Percentiles rank a stretch among this genome's conserved stretches.
Evolutionary conservation across 1,140 invertebrate genomes (phyloP).

Genomic region (Micrasema longulum): DNA sequence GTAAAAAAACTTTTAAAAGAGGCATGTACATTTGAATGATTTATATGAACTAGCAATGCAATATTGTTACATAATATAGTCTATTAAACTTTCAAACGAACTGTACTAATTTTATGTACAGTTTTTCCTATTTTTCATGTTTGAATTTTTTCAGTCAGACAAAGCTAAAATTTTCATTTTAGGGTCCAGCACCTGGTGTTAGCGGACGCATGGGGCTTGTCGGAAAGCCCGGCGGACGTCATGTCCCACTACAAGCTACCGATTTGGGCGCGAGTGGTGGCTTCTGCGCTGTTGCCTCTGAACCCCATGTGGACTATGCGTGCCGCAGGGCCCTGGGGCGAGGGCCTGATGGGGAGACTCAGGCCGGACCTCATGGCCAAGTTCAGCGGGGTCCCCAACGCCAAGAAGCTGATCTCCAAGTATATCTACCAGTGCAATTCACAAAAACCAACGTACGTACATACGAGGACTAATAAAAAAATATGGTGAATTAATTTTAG

Average conservation of each 20-base stretch:
- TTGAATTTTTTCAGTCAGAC: too few relatives aligned
- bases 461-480: too few relatives aligned
- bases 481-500: too few relatives aligned
- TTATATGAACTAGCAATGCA: too few relatives aligned
- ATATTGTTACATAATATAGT: too few relatives aligned
- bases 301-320: constrained; percentile 86
- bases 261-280: constrained; percentile 75
- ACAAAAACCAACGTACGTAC: constrained; percentile 82
- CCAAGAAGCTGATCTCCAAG: constrained; percentile 74
- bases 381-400: constrained; percentile 73
- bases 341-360: constrained; percentile 26
- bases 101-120: too few relatives aligned
- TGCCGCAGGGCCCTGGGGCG: constrained; percentile 79
- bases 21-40: too few relatives aligned
- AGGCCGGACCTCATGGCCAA: constrained; percentile 62
- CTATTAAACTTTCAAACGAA: too few relatives aligned
- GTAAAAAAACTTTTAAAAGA: too few relatives aligned
- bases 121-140: too few relatives aligned
- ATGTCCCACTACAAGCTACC: constrained; percentile 64
- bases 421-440: constrained; percentile 92
- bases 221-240: constrained; percentile 73
- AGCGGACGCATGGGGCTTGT: constrained; percentile 92
- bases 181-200: constrained; percentile 84
- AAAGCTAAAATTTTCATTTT: too few relatives aligned
- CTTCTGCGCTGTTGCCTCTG: constrained; percentile 75